Percentiles rank a stretch among this genome's conserved stretches.
Conservation (phyloP, 2,113 vertebrate genomes). For the Ramphastos sulfuratus region DNA sequence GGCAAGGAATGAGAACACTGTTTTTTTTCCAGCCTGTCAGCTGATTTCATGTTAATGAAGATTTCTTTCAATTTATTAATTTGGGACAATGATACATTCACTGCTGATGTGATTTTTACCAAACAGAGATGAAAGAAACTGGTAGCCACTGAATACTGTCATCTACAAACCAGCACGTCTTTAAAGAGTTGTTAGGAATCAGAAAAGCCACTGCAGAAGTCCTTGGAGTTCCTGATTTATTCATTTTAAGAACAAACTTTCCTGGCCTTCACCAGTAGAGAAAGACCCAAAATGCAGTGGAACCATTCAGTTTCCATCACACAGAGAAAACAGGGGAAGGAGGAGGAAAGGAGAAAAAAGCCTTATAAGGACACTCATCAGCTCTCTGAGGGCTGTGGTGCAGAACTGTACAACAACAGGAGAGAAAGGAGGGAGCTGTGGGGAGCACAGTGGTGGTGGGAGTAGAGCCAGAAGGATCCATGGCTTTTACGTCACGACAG, state of each 20-base stretch:
- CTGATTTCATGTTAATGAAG: neutral
- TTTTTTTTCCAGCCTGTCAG: neutral
- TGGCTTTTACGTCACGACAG: neutral
- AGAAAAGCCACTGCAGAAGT: neutral
- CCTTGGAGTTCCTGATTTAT: neutral
- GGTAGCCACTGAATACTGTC: neutral
- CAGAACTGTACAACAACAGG: neutral
- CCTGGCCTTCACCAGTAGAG: neutral
- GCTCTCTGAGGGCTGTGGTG: neutral
- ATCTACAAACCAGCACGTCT: neutral
- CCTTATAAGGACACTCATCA: slow-evolving; percentile 29
- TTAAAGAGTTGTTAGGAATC: neutral
- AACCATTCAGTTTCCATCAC: neutral
- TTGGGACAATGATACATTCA: slow-evolving; percentile 17
- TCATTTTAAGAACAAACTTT: neutral
- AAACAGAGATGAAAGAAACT: neutral
- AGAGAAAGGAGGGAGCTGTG: neutral
- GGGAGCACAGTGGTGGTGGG: neutral
- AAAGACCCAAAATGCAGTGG: neutral
- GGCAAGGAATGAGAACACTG: neutral
- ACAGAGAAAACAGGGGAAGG: neutral
- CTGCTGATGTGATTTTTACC: neutral
- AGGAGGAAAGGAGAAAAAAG: neutral
- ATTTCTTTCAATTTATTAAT: slow-evolving; percentile 38
- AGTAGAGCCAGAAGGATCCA: neutral